Evolutionary conservation across 2,797 vertebrate genomes (phyloP).

Genomic region (Clarias laeviceps): DNA sequence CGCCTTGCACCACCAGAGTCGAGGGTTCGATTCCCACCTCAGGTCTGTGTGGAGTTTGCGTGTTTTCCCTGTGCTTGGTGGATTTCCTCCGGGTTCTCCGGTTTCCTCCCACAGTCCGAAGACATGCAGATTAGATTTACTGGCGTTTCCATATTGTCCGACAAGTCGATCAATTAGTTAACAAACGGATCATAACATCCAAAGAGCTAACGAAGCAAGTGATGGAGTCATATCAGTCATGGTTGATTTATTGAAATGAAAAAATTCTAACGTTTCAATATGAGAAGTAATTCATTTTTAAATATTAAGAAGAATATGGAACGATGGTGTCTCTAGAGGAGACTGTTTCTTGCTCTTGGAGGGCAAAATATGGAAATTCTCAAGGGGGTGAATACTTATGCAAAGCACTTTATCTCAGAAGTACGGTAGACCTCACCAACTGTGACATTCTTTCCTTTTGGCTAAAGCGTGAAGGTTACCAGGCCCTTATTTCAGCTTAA

Average conservation of each 20-base stretch:
- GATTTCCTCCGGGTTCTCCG: too few relatives aligned
- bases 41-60: too few relatives aligned
- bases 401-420: not conserved
- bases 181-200: not conserved
- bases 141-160: too few relatives aligned
- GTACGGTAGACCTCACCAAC: not conserved
- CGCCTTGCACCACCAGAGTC: too few relatives aligned
- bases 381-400: not conserved
- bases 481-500: constrained; percentile 14
- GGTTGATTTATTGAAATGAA: not conserved
- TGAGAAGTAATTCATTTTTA: not conserved
- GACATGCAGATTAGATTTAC: too few relatives aligned
- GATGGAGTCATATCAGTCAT: not conserved
- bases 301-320: not conserved
- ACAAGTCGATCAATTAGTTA: not conserved
- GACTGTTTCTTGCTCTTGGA: not conserved
- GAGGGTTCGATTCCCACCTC: too few relatives aligned
- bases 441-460: not conserved
- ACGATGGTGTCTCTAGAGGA: not conserved
- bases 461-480: not conserved
- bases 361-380: not conserved
- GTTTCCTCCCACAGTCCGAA: too few relatives aligned
- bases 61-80: too few relatives aligned
- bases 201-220: not conserved
- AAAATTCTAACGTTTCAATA: not conserved